Conservation (phyloP, 1,140 invertebrate species). For the Zaprionus davidi region DNA sequence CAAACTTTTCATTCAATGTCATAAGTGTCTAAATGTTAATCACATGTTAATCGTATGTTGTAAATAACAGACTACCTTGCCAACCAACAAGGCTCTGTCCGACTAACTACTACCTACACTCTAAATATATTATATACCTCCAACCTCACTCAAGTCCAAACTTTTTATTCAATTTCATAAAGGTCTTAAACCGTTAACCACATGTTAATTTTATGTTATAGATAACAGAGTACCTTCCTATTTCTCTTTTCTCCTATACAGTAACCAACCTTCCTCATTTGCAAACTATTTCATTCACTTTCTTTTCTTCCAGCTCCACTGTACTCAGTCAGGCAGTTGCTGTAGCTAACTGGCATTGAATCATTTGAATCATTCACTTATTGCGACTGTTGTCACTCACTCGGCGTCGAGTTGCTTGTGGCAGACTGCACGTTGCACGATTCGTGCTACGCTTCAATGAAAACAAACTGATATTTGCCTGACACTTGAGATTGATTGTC, state of each 20-base stretch:
- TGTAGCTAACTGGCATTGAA: conserved; percentile 59
- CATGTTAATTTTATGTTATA: no score
- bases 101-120: no score
- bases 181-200: no score
- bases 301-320: not conserved
- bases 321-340: conserved; percentile 26
- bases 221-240: not conserved
- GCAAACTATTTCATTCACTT: not conserved
- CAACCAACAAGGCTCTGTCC: no score
- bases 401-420: conserved; percentile 36
- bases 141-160: no score
- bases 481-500: conserved; percentile 84
- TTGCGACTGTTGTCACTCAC: conserved; percentile 73
- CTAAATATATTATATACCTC: no score
- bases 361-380: conserved; percentile 74
- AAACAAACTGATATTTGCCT: conserved; percentile 84
- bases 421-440: conserved; percentile 52
- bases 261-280: not conserved
- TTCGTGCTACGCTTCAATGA: conserved; percentile 72
- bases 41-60: no score
- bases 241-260: no score
- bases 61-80: no score
- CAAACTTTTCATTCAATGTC: no score
- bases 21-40: no score
- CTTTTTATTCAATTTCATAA: no score